Evolutionary conservation across 2,113 vertebrate species (phyloP).

Genomic region (Tiliqua scincoides): DNA sequence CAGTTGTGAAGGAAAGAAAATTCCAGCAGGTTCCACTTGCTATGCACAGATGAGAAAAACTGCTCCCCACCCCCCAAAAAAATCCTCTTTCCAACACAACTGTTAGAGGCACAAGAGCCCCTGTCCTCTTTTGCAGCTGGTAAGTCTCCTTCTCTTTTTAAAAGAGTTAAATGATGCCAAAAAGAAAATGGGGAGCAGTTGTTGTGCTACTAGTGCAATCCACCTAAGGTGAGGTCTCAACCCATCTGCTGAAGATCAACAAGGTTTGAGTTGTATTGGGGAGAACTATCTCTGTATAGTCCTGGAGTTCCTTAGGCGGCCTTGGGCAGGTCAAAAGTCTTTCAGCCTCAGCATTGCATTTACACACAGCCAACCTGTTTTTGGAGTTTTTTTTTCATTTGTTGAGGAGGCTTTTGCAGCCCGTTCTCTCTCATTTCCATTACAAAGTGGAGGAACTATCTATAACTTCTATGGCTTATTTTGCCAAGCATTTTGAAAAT

Average conservation of each 20-base stretch:
- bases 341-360: neutral
- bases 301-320: neutral
- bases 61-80: neutral
- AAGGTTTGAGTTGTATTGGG: neutral
- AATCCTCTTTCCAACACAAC: neutral
- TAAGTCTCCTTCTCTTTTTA: neutral
- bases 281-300: neutral
- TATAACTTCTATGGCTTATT: neutral
- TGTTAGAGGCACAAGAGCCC: neutral
- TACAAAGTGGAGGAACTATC: neutral
- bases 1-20: neutral
- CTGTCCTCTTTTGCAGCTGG: neutral
- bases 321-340: neutral
- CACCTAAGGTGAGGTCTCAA: neutral
- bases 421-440: neutral
- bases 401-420: neutral
- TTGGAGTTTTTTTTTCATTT: neutral
- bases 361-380: neutral
- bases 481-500: neutral
- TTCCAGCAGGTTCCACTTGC: neutral
- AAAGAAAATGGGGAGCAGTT: neutral
- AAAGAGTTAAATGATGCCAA: neutral
- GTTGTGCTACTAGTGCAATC: neutral
- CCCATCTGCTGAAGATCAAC: neutral
- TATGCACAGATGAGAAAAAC: neutral